Percentiles rank a stretch among this genome's conserved stretches.
Evolutionary conservation across 2,113 vertebrate species (phyloP).

Genomic region (Tretioscincus oriximinensis): DNA sequence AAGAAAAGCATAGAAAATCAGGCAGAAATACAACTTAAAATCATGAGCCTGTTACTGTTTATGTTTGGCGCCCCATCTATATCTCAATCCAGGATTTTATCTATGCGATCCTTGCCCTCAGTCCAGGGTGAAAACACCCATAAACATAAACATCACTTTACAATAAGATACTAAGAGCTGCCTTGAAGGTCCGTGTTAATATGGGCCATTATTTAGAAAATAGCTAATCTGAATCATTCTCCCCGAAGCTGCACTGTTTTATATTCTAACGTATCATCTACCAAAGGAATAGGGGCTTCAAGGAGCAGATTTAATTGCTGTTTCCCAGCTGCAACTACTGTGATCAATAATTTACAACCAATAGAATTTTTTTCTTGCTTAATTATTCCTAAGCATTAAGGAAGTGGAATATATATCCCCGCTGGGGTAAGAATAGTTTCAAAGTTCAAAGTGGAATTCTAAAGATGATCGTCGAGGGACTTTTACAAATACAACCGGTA

Average conservation of each 20-base stretch:
- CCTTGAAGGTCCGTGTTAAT: not conserved
- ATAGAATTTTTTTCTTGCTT: conserved; percentile 36
- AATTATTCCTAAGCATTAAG: conserved; percentile 53
- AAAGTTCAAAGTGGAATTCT: conserved; percentile 41
- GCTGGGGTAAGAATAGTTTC: conserved; percentile 44
- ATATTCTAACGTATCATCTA: conserved; percentile 44
- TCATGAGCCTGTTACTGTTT: too few relatives aligned
- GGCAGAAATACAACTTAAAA: too few relatives aligned
- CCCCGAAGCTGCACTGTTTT: conserved; percentile 29
- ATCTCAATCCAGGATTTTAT: too few relatives aligned
- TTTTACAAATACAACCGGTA: not conserved
- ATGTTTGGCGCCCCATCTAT: too few relatives aligned
- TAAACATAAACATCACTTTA: not conserved
- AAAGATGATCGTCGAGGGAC: conserved; percentile 1
- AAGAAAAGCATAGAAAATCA: too few relatives aligned
- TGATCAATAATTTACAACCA: conserved; percentile 68
- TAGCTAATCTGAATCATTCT: conserved; percentile 32
- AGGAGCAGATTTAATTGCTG: conserved; percentile 55
- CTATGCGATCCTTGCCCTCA: too few relatives aligned
- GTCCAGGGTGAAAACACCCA: too few relatives aligned
- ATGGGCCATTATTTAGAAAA: not conserved
- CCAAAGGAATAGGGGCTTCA: conserved; percentile 51
- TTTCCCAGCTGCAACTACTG: conserved; percentile 63
- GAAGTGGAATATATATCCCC: conserved; percentile 40
- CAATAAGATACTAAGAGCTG: not conserved